Evolutionary conservation across 1,140 invertebrate species (phyloP).

Genomic region (Venturia canescens): DNA sequence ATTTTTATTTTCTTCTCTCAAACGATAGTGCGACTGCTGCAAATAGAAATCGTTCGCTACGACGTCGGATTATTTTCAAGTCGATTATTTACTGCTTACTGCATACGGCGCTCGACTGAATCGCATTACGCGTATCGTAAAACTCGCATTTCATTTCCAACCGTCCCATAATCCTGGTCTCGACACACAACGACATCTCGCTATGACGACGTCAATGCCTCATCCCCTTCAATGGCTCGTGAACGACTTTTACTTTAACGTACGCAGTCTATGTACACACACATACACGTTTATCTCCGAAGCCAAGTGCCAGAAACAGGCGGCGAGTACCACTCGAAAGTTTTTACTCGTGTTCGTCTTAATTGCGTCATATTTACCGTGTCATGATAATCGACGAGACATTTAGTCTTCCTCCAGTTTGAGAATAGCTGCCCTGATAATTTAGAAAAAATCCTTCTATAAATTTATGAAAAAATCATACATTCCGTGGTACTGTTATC

Average conservation of each 20-base stretch:
- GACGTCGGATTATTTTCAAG: slow-evolving; percentile 8
- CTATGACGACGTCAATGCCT: slow-evolving; percentile 2
- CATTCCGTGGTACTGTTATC: too few relatives aligned
- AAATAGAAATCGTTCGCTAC: slow-evolving; percentile 6
- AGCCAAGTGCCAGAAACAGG: not conserved
- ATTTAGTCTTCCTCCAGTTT: too few relatives aligned
- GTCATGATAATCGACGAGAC: too few relatives aligned
- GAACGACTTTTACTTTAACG: not conserved
- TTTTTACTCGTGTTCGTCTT: not conserved
- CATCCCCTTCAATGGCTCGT: slow-evolving; percentile 1
- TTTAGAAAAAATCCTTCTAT: too few relatives aligned
- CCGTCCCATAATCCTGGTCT: not conserved
- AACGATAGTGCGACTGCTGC: not conserved
- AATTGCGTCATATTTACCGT: not conserved
- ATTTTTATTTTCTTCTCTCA: not conserved
- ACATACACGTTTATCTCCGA: not conserved
- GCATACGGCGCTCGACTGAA: not conserved
- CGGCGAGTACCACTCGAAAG: not conserved
- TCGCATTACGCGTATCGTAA: not conserved
- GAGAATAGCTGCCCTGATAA: too few relatives aligned
- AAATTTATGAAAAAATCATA: too few relatives aligned
- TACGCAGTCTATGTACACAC: not conserved
- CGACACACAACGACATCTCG: not conserved
- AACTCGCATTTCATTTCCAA: not conserved
- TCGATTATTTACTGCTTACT: not conserved